Evolutionary conservation across 1,140 invertebrate genomes (phyloP), one percentile per base, ranked within the genome.

Genomic region (Adelges cooleyi): DNA sequence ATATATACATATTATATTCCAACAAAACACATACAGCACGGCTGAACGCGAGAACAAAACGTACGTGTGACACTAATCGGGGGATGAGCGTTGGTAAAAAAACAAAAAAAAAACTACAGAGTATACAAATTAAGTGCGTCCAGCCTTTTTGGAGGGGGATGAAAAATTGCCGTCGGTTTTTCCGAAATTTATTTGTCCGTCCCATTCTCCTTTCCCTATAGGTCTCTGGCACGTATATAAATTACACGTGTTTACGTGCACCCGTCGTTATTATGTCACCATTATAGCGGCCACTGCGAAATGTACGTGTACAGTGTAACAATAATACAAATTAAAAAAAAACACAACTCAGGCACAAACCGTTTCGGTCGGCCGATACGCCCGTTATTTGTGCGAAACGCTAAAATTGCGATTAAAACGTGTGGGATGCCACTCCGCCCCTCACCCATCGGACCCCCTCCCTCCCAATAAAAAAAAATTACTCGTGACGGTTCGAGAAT

Each of bases 181-280:
- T 44, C 17, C 40, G 23, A 59, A 59, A 59, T 59, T 59, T 59
- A 59, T 59, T 59, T 25, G 38, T 59, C 18, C 23, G 17, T 33
- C 11, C 29, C 52, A 8, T 10, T 36, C 52, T 15, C 40, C n/a
- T n/a, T n/a, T n/a, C n/a, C n/a, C n/a, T n/a, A n/a, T n/a, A n/a
- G 8, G 52, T 8, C 15, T 2, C 20, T 1, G 8, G 42, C 15
- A 10, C 38, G 27, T 54, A 23, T 44, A 56, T 59, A 59, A 51
- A 59, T 59, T 59, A 59, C 54, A 59, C 54, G 54, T 59, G 40
- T 59, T 59, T 59, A 59, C 54, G 54, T 59, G 23, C 29, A 40
- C 23, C 42, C 40, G 38, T 59, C 42, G 54, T 59, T 59, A 59
- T 59, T 59, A 25, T 59, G 54, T 46, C 40, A 59, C 53, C 42